phyloP scores from a whole-genome alignment of 2,113 vertebrate genomes.

The Dipodomys merriami region DNA sequence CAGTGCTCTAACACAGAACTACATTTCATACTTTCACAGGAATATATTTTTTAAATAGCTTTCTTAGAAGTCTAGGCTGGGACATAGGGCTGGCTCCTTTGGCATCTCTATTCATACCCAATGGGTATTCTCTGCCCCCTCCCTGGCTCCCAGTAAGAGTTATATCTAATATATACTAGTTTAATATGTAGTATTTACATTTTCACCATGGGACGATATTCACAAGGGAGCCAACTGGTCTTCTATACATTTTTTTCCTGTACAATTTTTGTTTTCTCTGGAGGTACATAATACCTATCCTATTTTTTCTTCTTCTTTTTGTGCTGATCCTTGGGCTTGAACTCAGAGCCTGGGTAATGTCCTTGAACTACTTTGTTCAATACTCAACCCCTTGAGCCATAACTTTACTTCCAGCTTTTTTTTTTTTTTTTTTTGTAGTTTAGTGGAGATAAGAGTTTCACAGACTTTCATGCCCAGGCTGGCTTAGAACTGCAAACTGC shows the following conservation, averaged over 20 bases:
- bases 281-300: not conserved
- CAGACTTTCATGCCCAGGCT: not conserved
- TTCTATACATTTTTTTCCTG: not conserved
- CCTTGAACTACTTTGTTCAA: too few relatives aligned
- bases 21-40: not conserved
- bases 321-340: too few relatives aligned
- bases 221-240: not conserved
- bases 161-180: not conserved
- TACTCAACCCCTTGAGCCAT: too few relatives aligned
- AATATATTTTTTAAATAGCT: not conserved
- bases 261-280: not conserved
- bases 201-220: not conserved
- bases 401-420: too few relatives aligned
- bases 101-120: not conserved
- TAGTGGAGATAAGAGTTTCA: too few relatives aligned
- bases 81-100: not conserved
- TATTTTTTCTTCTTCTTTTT: not conserved
- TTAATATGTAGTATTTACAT: not conserved
- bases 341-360: too few relatives aligned
- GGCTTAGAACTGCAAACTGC: too few relatives aligned
- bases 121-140: rapidly evolving
- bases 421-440: too few relatives aligned
- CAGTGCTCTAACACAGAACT: not conserved
- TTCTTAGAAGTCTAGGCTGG: not conserved
- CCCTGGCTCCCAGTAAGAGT: not conserved